Conservation (phyloP, 2,797 vertebrate genomes). For the Gallinago nigripennis region DNA sequence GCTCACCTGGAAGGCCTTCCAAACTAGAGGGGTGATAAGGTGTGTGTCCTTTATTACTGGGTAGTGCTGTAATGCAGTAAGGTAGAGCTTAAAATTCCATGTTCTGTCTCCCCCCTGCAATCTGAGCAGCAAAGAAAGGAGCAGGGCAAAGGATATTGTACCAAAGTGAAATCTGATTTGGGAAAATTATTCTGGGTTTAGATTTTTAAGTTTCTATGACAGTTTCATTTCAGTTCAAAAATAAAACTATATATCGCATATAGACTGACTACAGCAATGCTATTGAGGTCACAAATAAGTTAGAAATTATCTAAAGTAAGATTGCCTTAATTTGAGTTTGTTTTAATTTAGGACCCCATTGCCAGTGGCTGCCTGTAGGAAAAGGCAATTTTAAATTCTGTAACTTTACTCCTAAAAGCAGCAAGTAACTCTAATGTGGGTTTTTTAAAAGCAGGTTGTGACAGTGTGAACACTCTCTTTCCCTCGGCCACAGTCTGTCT, state of each 20-base stretch:
- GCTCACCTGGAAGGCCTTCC: background rate
- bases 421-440: background rate
- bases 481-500: background rate
- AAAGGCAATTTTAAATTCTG: background rate
- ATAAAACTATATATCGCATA: accelerated
- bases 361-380: background rate
- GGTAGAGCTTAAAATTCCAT: background rate
- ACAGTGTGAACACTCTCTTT: background rate
- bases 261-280: background rate
- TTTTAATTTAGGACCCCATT: background rate
- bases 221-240: background rate
- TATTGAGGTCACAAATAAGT: background rate
- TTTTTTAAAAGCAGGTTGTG: background rate
- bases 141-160: background rate
- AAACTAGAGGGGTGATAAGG: background rate
- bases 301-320: background rate
- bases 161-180: background rate
- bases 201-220: background rate
- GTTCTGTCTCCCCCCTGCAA: background rate
- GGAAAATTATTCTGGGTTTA: background rate
- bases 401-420: background rate
- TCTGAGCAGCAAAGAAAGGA: background rate
- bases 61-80: background rate
- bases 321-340: background rate
- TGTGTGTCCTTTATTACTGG: background rate